These are phyloP conservation scores for Thunnus thynnus DNA, from an alignment of 2,113 vertebrate species.

Conservation along the genomic window DNA sequence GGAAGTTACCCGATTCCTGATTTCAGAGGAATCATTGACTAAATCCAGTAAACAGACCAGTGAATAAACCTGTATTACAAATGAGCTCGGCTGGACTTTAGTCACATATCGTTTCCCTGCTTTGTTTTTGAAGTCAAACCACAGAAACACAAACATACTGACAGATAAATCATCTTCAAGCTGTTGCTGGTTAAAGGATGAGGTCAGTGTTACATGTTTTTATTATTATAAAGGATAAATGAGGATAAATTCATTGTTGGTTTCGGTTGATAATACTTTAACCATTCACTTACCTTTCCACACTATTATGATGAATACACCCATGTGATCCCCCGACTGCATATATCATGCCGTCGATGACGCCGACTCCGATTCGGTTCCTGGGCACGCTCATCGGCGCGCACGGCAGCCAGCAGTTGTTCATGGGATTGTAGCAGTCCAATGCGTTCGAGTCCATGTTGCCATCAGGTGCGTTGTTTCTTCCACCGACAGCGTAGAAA, in stretches of 20 bases:
- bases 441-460: slow-evolving; percentile 93
- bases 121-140: background rate
- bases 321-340: slow-evolving; percentile 94
- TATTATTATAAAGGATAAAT: background rate
- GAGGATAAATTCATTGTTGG: background rate
- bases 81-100: background rate
- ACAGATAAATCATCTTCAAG: background rate
- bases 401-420: slow-evolving; percentile 93
- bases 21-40: background rate
- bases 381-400: slow-evolving; percentile 93
- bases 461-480: slow-evolving; percentile 93
- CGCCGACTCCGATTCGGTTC: slow-evolving; percentile 93
- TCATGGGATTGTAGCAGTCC: slow-evolving; percentile 97
- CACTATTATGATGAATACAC: slow-evolving; percentile 93
- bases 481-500: slow-evolving; percentile 92
- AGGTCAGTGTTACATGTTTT: background rate
- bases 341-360: slow-evolving; percentile 94
- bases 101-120: background rate
- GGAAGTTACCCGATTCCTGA: slow-evolving; percentile 39
- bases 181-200: background rate
- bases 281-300: slow-evolving; percentile 87
- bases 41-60: background rate
- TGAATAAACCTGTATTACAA: background rate
- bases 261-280: background rate
- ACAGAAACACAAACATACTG: background rate